Evolutionary conservation across 1,140 invertebrate species (phyloP).

Genomic region (Doryteuthis pealeii): DNA sequence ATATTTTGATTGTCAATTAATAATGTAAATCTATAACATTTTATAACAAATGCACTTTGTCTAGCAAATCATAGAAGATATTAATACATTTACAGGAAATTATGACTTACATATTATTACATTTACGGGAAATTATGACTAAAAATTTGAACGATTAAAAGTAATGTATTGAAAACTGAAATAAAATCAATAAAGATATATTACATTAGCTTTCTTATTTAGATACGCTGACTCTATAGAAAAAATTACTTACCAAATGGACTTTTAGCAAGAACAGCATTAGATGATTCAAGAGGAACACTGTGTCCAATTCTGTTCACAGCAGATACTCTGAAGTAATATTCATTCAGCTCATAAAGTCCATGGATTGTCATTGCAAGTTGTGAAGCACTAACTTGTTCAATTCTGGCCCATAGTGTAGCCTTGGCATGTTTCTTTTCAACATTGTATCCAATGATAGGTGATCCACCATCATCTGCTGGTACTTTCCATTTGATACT

Average conservation of each 20-base stretch:
- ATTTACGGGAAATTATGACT: too few species aligned
- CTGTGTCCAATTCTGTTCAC: constrained; percentile 87
- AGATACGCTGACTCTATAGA: too few species aligned
- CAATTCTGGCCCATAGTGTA: constrained; percentile 74
- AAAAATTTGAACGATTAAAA: too few species aligned
- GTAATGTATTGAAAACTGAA: too few species aligned
- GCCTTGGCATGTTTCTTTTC: constrained; percentile 79
- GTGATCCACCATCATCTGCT: constrained; percentile 95
- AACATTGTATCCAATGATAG: constrained; percentile 89
- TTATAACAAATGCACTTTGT: too few species aligned
- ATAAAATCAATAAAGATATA: too few species aligned
- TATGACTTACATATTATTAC: too few species aligned
- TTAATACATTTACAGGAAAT: too few species aligned
- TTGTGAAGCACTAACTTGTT: constrained; percentile 66
- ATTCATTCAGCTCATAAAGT: constrained; percentile 70
- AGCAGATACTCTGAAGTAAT: constrained; percentile 70
- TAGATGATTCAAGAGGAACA: constrained; percentile 83
- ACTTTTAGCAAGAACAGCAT: constrained; percentile 86
- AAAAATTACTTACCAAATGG: constrained; percentile 62
- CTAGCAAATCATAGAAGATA: too few species aligned
- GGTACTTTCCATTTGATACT: constrained; percentile 95
- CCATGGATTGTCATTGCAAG: constrained; percentile 70
- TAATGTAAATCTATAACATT: too few species aligned
- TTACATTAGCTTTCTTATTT: too few species aligned
- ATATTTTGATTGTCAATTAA: too few species aligned